Base-by-base conservation (phyloP, 2,797 vertebrate genomes). In the Hydrolagus colliei region DNA sequence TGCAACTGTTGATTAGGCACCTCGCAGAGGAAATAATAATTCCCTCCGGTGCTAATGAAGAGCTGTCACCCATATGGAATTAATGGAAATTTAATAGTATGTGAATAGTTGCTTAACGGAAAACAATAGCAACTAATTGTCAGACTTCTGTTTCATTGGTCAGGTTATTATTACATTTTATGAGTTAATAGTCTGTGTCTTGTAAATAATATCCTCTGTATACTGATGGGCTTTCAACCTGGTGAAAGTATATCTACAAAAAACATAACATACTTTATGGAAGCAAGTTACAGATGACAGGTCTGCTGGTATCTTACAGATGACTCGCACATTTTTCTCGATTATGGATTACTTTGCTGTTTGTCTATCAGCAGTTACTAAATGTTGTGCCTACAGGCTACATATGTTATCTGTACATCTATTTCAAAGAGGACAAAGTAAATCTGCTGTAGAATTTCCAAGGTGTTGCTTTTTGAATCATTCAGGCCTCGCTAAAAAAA, bases 91-190 rank as follows among this genome's bases (percentile, higher is more conserved):
- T 94, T 95, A 95, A 95, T 95, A 94, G 92, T 88, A 92, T 94
- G 94, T 94, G 93, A 94, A 95, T 91, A 92, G 91, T 91, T 93
- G 92, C 93, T 94, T 94, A 92, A 93, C 91, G 92, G 91, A 92
- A 94, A 92, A 94, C 92, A 94, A 94, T 93, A 92, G 94, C 92
- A 93, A 94, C 93, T 93, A 94, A 94, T 95, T 94, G 94, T 93
- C 92, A 94, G 88, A 88, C 92, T 93, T 93, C 94, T 92, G 92
- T 95, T 94, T 94, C 94, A 95, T 95, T 95, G 94, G 92, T 93
- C 93, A 95, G 93, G 93, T 95, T 94, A 95, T 95, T 95, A 94
- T 92, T 93, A 92, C 94, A 94, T 95, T 80, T 95, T 95, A 95
- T 93, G 93, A 94, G 93, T 93, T 94, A 95, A 95, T 94, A 90